Evolutionary conservation across 2,888 invertebrate genomes (phyloP).

Genomic region (Nephrotoma appendiculata): DNA sequence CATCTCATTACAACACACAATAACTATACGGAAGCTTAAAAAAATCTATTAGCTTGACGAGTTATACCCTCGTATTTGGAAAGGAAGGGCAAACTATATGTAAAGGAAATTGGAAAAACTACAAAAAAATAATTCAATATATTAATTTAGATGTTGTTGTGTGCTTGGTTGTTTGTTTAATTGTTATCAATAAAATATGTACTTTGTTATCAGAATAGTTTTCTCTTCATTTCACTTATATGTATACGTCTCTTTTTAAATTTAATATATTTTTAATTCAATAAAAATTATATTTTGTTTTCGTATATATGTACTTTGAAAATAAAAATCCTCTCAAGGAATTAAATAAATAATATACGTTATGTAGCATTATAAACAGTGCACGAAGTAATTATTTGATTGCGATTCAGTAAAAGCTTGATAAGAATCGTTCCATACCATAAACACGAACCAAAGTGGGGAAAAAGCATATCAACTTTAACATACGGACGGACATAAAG

Average conservation of each 20-base stretch:
- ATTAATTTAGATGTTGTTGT: not conserved
- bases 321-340: not conserved
- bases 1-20: not conserved
- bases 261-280: not conserved
- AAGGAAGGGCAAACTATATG: not conserved
- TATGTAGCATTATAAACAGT: not conserved
- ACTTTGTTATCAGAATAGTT: not conserved
- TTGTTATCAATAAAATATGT: not conserved
- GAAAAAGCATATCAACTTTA: not conserved
- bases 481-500: not conserved
- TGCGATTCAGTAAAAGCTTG: not conserved
- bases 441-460: not conserved
- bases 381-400: not conserved
- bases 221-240: not conserved
- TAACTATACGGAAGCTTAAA: not conserved
- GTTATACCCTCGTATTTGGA: not conserved
- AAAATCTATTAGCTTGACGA: not conserved
- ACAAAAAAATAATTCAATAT: not conserved
- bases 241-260: not conserved
- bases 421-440: not conserved
- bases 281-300: not conserved
- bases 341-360: not conserved
- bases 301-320: not conserved
- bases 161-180: not conserved
- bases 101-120: not conserved